Base-by-base conservation (phyloP, 1,140 invertebrate genomes). In the Drosophila tani region DNA sequence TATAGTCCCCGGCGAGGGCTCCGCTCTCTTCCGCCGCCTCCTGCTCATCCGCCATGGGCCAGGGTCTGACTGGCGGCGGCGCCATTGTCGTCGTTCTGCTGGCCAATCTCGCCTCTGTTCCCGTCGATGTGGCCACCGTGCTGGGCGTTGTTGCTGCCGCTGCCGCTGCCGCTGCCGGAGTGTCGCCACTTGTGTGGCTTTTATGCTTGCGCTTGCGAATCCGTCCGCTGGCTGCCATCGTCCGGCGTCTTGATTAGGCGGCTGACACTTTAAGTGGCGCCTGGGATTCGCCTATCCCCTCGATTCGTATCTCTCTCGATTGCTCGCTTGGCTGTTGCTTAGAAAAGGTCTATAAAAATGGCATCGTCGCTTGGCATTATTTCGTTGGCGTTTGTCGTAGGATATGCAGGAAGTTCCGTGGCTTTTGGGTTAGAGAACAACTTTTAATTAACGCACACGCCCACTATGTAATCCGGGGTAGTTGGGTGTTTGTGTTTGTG, bases 311-410 rank as follows among this genome's bases (percentile, higher is more conserved):
- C 43, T 64, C 19, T 46, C 43, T 58, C 24, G 51, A 24, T 67
- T 19, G 43, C n/a, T 41, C 14, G 35, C 35, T 55, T 17, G 38
- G 67, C 45, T 62, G 19, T 24, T 84, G 38, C 51, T 88, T 81
- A 90, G 51, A 88, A 87, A 87, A 87, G 69, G 81, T 88, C 81
- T 87, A 87, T 87, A 88, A 87, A 87, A 87, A 70, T 81, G 68
- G 77, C 69, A 77, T 78, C 65, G 65, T 83, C 80, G 50, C 80
- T 82, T 71, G 83, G 55, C 79, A 87, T 84, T 60, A 82, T 83
- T 47, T 76, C 62, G 69, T 82, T 62, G 58, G 76, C 55, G 47
- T 69, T 64, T 64, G 58, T 62, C 60, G 56, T 63, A 43, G 83
- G 84, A 87, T 87, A 87, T 87, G 84, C 82, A 68, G 85, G 75